A percentile compares a stretch with the other conserved stretches of the same genome.
Evolutionary conservation across 2,888 invertebrate species (phyloP).

Genomic region (Drosophila demipolita): DNA sequence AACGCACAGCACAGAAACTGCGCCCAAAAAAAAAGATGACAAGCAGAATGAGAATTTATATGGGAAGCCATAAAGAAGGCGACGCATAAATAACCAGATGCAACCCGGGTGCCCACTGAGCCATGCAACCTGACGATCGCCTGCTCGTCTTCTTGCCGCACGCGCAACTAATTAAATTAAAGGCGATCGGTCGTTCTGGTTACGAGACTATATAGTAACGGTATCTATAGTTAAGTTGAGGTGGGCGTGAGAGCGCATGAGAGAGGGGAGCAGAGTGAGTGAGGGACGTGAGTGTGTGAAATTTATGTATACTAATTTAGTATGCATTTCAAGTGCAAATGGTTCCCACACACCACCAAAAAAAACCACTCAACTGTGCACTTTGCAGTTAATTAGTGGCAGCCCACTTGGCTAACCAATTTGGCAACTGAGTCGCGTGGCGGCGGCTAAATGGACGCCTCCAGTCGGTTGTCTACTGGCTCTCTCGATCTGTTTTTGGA

Average conservation of each 20-base stretch:
- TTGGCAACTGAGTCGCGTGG: conserved; percentile 70
- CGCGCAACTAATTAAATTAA: conserved; percentile 82
- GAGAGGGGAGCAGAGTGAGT: background rate
- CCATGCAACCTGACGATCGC: conserved; percentile 64
- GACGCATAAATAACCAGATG: conserved; percentile 63
- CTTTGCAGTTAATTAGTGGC: conserved; percentile 53
- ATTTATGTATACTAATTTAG: conserved; percentile 72
- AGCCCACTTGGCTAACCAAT: conserved; percentile 73
- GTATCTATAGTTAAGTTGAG: conserved; percentile 32
- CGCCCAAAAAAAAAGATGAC: conserved; percentile 66
- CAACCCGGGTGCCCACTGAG: conserved; percentile 48
- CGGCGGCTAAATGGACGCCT: conserved; percentile 63
- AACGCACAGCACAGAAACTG: conserved; percentile 19
- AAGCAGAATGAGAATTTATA: conserved; percentile 77
- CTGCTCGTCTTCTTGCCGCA: conserved; percentile 38
- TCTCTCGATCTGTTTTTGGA: conserved; percentile 65
- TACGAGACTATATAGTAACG: conserved; percentile 20
- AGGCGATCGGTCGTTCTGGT: conserved; percentile 57
- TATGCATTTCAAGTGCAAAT: conserved; percentile 53
- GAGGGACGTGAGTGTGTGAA: conserved; percentile 23
- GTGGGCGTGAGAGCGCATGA: conserved; percentile 30
- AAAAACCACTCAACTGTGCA: conserved; percentile 41
- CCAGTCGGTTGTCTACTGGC: conserved; percentile 42
- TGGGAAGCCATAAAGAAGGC: conserved; percentile 79
- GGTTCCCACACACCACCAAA: conserved; percentile 65